Base-by-base conservation (phyloP, 2,888 invertebrate genomes). In the Lagria hirta region DNA sequence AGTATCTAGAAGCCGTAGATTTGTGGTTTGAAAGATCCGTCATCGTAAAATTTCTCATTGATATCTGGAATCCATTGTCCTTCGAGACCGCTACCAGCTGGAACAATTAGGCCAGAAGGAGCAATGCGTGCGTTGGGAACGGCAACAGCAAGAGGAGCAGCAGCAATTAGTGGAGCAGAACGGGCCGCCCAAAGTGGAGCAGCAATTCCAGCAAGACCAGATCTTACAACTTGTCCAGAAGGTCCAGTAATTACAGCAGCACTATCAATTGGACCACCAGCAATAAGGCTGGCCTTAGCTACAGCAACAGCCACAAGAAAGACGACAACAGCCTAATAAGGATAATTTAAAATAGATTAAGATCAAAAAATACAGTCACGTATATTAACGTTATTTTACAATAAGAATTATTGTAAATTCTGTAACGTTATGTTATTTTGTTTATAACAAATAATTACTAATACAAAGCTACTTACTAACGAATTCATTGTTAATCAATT, bases 191-290 rank as follows among this genome's bases (percentile, higher is more conserved):
- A 23, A 17, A 43, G 49, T 12, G 46, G 46, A 18, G 43, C 47
- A 12, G 43, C 69, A 37, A 62, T 43, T 20, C 53, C 45, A 27
- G 66, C 66, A n/a, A 54, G 35, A 23, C 48, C 48, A 4, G 35
- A 27, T 11, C 35, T 21, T 3, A 38, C 23, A 27, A 49, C 26
- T 10, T 37, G 24, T 12, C 49, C 49, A 11, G 49, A 46, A 17
- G 50, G 50, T 8, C 50, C 50, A 10, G 43, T 26, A 24, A 50
- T 10, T 13, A 50, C 43, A 8, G 50, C 47, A 20, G 51, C 53
- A 24, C 41, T 29, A 24, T 47, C 53, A 14, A 38, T 12, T 14
- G 49, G 49, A 11, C 7, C 40, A 2, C 43, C 41, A 30, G 44
- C 40, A 10, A 34, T n/a, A 7, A 45, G 1, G 26, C 45, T 26